Percentiles rank a stretch among this genome's conserved stretches.
phyloP scores from a whole-genome alignment of 1,140 invertebrate genomes.

The Metopolophium dirhodum region DNA sequence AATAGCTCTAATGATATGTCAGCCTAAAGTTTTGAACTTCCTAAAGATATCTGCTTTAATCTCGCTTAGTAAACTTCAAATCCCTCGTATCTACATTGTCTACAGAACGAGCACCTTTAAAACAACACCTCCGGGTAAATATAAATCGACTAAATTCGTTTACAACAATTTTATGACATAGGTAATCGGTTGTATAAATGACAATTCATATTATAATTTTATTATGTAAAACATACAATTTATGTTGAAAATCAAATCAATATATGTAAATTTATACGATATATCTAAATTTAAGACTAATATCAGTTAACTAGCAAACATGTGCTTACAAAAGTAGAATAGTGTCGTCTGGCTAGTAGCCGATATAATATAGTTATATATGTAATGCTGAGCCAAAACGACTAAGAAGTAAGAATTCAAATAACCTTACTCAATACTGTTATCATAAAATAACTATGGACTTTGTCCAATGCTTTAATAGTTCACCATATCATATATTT shows the following conservation, averaged over 20 bases:
- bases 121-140: neutral
- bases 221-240: neutral
- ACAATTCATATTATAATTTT: neutral
- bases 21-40: conserved; percentile 25
- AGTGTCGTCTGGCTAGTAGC: neutral
- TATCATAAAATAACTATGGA: conserved; percentile 31
- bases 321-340: neutral
- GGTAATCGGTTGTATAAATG: neutral
- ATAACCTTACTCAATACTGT: neutral
- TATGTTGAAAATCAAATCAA: neutral
- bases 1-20: neutral
- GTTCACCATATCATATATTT: neutral
- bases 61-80: conserved; percentile 26
- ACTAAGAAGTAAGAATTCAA: neutral
- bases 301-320: neutral
- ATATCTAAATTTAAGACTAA: neutral
- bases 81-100: neutral
- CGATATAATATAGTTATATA: neutral
- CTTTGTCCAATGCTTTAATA: conserved; percentile 8
- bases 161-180: neutral
- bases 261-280: neutral
- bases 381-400: neutral
- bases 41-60: conserved; percentile 36
- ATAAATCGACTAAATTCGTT: neutral
- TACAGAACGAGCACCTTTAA: neutral